Base-by-base conservation (phyloP, 2,888 invertebrate genomes). In the Phania funesta region DNA sequence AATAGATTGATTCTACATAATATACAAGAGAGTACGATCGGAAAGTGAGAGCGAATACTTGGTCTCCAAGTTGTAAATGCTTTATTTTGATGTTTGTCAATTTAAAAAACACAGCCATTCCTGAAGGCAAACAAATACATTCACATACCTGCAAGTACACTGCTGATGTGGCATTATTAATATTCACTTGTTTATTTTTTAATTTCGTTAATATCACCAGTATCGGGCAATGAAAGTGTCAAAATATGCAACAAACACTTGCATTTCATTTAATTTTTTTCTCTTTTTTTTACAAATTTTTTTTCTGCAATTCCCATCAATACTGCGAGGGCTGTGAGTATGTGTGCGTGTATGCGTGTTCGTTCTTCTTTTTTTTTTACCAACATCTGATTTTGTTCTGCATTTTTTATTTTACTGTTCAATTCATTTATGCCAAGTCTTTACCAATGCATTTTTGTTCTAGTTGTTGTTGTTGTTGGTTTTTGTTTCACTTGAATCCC, bases 231-330 rank as follows among this genome's bases (percentile, higher is more conserved):
- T 86, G 83, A 85, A 86, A 87, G 86, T 88, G 89, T 86, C 89
- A 89, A 89, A 88, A 88, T 87, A 86, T 86, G 85, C 86, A 84
- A 75, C 84, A 85, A 84, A 84, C 84, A 81, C 67, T 80, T 84
- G 18, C 35, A 54, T 76, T 65, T 70, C 56, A 70, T 64, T 62
- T 46, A 54, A 75, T 41, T 64, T 46, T 71, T 35, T 46, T 50
- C 64, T n/a, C 20, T 22, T 35, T 38, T 58, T 58, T 41, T 46
- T 16, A 13, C 35, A 48, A 6, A 20, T 32, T 29, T 48, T 41
- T 41, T 29, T 29, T 29, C 7, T 29, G 4, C 7, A 7, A 7
- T 7, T 29, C 29, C 4, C 7, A 6, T 29, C 7, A 6, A 29
- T n/a, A n/a, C n/a, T n/a, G n/a, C n/a, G n/a, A 32, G 11, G 11